Percentiles rank a stretch among this genome's conserved stretches.
Conservation (phyloP, 2,797 vertebrate genomes). For the Peromyscus melanophrys region DNA sequence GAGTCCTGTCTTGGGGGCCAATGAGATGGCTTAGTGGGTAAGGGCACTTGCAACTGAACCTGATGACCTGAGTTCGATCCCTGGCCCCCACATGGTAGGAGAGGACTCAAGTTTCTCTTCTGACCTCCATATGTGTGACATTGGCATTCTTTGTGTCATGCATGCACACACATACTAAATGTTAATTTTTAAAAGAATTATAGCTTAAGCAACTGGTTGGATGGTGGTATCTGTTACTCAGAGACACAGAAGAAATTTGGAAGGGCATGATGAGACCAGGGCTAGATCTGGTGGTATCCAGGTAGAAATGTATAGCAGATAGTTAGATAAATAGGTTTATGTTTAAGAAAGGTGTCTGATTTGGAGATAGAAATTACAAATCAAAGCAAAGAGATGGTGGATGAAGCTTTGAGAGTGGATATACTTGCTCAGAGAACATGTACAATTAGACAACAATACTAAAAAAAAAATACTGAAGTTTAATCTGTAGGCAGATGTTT, state of each 20-base stretch:
- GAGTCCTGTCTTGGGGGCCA: neutral
- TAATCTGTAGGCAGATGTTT: slow-evolving; percentile 7
- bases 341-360: neutral
- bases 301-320: neutral
- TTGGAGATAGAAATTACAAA: slow-evolving; percentile 12
- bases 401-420: neutral
- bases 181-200: neutral
- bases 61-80: neutral
- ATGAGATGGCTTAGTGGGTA: too few relatives aligned
- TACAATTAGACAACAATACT: neutral
- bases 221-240: slow-evolving; percentile 22
- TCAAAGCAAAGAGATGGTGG: slow-evolving; percentile 15
- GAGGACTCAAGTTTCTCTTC: neutral
- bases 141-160: neutral
- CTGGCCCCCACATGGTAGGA: neutral
- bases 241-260: neutral
- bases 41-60: neutral
- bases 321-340: neutral
- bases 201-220: neutral
- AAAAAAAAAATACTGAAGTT: neutral
- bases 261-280: neutral
- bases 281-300: slow-evolving; percentile 13
- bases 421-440: neutral
- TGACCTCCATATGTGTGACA: neutral
- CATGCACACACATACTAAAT: neutral